Evolutionary conservation across 2,888 invertebrate genomes (phyloP), one percentile per base, ranked within the genome.

Genomic region (Pseudococcus viburni): DNA sequence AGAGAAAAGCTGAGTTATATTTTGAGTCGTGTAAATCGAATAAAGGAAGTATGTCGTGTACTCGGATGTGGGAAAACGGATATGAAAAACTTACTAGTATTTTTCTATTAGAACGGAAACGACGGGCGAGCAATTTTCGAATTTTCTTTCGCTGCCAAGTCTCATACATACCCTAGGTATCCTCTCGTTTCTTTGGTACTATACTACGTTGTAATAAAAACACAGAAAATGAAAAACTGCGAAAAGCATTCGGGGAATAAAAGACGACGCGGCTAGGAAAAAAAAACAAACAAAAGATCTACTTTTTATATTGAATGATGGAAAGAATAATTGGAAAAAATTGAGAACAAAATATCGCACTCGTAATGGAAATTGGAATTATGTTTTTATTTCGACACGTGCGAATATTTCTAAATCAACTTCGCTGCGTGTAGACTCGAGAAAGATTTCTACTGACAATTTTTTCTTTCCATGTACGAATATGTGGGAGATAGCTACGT

Each of bases 261-360:
- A 73, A 39, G 39, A 73, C 11, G 68, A 22, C 26, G 12, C 26
- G 12, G n/a, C 19, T 73, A 12, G 33, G 33, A 46, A 19, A 15
- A 19, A 42, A 80, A 80, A 42, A 80, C 80, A 80, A 80, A 42
- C 26, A 33, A 80, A 42, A 33, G 68, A n/a, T 73, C 7, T 73
- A 73, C 17, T 26, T 68, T 77, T 77, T 77, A 77, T 39, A 77
- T 77, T 39, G 77, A 77, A 77, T 39, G 80, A 80, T 80, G 80
- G 42, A 80, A 80, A 80, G 42, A 80, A 80, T 80, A 80, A 80
- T 80, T 80, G 80, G 80, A 80, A 80, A 80, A 80, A n/a, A 80
- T 80, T 80, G n/a, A 19, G n/a, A 19, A 80, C 80, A 80, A 80
- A 73, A 80, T 80, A 80, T 80, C 46, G 80, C 80, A 1, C n/a